A percentile compares a stretch with the other conserved stretches of the same genome.
Conservation (phyloP, 2,113 vertebrate genomes). For the Callithrix jacchus region DNA sequence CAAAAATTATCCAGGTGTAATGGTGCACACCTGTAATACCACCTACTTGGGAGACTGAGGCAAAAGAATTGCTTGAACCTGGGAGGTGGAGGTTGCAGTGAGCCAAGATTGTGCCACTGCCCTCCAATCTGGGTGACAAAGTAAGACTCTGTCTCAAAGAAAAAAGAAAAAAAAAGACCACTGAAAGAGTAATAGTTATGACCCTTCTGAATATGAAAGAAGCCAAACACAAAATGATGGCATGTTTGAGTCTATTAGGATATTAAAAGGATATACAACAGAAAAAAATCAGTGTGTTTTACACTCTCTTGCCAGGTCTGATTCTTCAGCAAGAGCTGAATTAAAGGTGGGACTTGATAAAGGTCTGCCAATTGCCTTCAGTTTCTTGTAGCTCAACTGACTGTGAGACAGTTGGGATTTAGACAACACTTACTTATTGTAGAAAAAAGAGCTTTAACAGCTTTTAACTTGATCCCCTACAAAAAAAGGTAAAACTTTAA, state of each 20-base stretch:
- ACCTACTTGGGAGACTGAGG: too few relatives aligned
- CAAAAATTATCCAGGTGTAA: too few relatives aligned
- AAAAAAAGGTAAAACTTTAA: background rate
- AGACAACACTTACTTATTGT: background rate
- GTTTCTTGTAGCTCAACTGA: background rate
- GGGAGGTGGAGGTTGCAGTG: too few relatives aligned
- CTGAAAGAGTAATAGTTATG: background rate
- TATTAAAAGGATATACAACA: background rate
- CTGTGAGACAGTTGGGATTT: background rate
- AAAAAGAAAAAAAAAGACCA: background rate
- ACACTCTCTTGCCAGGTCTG: background rate
- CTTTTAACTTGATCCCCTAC: background rate
- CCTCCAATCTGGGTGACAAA: too few relatives aligned
- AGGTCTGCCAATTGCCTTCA: background rate
- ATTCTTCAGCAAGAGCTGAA: background rate
- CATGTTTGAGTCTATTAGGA: fast-evolving
- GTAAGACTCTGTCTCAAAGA: too few relatives aligned
- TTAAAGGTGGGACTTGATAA: background rate
- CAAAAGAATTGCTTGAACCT: too few relatives aligned
- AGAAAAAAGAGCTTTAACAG: background rate
- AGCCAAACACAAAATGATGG: background rate
- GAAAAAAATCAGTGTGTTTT: background rate
- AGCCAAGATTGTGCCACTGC: too few relatives aligned
- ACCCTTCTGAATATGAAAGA: background rate
- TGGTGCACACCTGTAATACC: too few relatives aligned